Evolutionary conservation across 2,888 invertebrate species (phyloP), one percentile per base, ranked within the genome.

Genomic region (Agonopterix arenella): DNA sequence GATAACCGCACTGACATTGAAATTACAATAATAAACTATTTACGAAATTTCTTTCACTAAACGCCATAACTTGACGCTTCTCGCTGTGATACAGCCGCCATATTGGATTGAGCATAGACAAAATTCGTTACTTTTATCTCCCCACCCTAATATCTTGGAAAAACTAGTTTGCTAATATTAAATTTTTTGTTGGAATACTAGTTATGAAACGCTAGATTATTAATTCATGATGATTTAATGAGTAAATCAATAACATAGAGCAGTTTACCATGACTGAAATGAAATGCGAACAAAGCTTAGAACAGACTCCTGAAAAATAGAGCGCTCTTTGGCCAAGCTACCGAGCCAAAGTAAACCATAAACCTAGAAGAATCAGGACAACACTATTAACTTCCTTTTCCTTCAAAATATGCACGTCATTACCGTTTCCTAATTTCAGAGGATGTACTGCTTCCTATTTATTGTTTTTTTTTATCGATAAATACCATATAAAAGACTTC

Each of bases 1-100:
- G 68, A 68, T 70, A 73, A 63, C 62, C 70, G 64, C 71, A 75
- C 71, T 72, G 68, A 75, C 76, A 77, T 75, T 80, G 67, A 76
- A 66, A 70, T 63, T 66, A 69, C 65, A 59, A 68, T 70, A 58
- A 60, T 61, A 60, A 68, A 74, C 58, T 66, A 73, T 78, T 80
- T 71, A 76, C 64, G 64, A 77, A 45, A 16, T 50, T 73, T 77
- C 69, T 72, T 70, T 68, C 66, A 76, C 70, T 68, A 78, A 84
- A 84, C 78, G 80, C 83, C 84, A 86, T 84, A 67, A 67, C 74
- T 81, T 78, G 76, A 83, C 79, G 83, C 84, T 80, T 68, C 84
- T 80, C 67, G 69, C 68, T 71, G 66, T 55, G 58, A 56, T 52
- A 60, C 59, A 62, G 75, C 71, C 76, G 88, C 88, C 88, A 89